Evolutionary conservation across 1,140 invertebrate species (phyloP), one percentile per base, ranked within the genome.

Genomic region (Ptiloglossa arizonensis): DNA sequence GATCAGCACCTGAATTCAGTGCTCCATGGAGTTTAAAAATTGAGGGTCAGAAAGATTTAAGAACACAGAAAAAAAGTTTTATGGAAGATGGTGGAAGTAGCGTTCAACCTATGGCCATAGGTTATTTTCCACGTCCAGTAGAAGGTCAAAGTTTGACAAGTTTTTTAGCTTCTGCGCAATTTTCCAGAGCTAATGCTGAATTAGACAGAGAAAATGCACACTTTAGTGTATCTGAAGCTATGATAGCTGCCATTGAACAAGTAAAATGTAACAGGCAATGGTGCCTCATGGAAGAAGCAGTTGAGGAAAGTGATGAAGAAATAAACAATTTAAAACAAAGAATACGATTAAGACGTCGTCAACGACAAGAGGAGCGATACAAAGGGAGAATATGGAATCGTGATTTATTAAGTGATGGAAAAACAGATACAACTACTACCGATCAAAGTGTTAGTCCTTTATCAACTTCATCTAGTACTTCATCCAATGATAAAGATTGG

Each of bases 141-240:
- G 94, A 95, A 88, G 96, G 96, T 3, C 96, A 97, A 91, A 96
- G 94, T 87, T 89, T 97, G 13, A 94, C 94, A 5, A 95, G 95
- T 67, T 97, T 97, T 87, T 89, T 97, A 2, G 95, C 95, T 5
- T 96, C 96, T 27, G 94, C 95, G 64, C 94, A 96, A 71, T 95
- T 96, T 87, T 94, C 95, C 35, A 91, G 94, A 82, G 94, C 95
- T 27, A 95, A 96, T 87, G 96, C 96, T 11, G 96, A 97, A 86
- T 90, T 97, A 64, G 96, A 97, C 82, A 94, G 96, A 87, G 97
- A 98, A 92, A 97, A 97, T 92, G 96, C 96, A 0, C 97, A 98
- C 91, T 98, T 98, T 89, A 96, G 94, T 86, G 96, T 97, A 75
- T 97, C 95, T 11, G 97, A 98, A 92, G 96, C 96, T 0, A 94